Base-by-base conservation (phyloP, 2,888 invertebrate genomes). In the Heteromyza rotundicornis region DNA sequence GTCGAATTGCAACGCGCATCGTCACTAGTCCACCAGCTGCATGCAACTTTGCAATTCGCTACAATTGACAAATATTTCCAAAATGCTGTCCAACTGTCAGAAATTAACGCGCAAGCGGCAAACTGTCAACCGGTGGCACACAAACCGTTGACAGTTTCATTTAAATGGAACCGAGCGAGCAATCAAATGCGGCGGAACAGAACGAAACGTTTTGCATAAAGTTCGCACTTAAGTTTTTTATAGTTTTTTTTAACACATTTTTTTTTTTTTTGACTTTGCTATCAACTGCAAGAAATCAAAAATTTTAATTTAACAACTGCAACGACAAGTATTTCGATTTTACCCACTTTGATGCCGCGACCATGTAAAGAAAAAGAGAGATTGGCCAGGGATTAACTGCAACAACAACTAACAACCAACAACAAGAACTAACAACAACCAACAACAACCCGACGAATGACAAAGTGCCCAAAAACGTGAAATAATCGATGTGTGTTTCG, bases 71-170 rank as follows among this genome's bases (percentile, higher is more conserved):
- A 50, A 23, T 44, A 52, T 16, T 40, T 51, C 3, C 40, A 59
- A 52, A 50, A 59, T 53, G 58, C 44, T 55, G 62, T 51, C 40
- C 53, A 59, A 58, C 59, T 58, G 62, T 57, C 63, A 51, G 52
- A 47, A 57, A 52, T 61, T 57, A 56, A 57, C 32, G 22, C 61
- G 24, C 58, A 47, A 23, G 58, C 53, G 58, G 54, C 57, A 59
- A 58, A 63, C 57, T 65, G 65, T 50, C 62, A 63, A 20, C 23
- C n/a, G 23, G 58, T 44, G 40, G 47, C 53, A 16, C 10, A n/a
- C 1, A 58, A 57, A 47, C 51, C 44, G 58, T 66, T 66, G 71
- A 74, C 76, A 76, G 69, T 73, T n/a, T 72, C 64, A 70, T 72
- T 76, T 70, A 69, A 73, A 73, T 74, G 67, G 57, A 56, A 47